Conservation (phyloP, 2,888 invertebrate species). For the Anodontia alba region DNA sequence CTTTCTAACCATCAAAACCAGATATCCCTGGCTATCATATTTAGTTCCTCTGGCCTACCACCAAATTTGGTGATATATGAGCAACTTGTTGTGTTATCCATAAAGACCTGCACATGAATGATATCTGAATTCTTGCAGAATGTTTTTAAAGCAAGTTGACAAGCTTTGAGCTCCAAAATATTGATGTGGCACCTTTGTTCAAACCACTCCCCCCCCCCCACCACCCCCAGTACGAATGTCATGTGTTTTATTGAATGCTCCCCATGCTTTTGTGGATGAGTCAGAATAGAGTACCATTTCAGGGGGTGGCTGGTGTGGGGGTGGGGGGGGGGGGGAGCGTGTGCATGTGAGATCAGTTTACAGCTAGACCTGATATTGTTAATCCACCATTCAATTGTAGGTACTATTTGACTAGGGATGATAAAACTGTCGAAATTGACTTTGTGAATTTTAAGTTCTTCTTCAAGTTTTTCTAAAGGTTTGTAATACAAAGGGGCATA, state of each 20-base stretch:
- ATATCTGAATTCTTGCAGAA: conserved; percentile 12
- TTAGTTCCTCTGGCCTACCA: conserved; percentile 21
- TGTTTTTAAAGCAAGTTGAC: conserved; percentile 23
- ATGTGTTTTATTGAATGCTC: conserved; percentile 15
- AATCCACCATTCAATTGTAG: conserved; percentile 27
- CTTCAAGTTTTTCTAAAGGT: conserved; percentile 45
- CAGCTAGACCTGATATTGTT: neutral
- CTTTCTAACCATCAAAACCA: conserved; percentile 39
- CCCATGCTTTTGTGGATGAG: conserved; percentile 16
- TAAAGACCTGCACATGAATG: conserved; percentile 6
- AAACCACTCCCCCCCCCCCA: conserved; percentile 21
- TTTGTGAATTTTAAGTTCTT: conserved; percentile 29
- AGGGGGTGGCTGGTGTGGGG: too few relatives aligned
- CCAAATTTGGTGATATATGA: conserved; percentile 36
- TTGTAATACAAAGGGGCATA: conserved; percentile 55
- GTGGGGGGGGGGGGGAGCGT: neutral
- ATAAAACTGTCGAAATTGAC: conserved; percentile 31
- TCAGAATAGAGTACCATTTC: conserved; percentile 7
- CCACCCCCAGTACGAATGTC: conserved; percentile 1
- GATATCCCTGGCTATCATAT: conserved; percentile 23
- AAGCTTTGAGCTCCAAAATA: conserved; percentile 26
- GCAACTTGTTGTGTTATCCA: conserved; percentile 29
- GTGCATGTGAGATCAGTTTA: conserved; percentile 12
- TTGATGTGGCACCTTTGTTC: conserved; percentile 29
- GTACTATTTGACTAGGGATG: neutral